These are phyloP conservation scores for Hiodon tergisus DNA, from an alignment of 2,113 vertebrate species.

Conservation along the genomic window DNA sequence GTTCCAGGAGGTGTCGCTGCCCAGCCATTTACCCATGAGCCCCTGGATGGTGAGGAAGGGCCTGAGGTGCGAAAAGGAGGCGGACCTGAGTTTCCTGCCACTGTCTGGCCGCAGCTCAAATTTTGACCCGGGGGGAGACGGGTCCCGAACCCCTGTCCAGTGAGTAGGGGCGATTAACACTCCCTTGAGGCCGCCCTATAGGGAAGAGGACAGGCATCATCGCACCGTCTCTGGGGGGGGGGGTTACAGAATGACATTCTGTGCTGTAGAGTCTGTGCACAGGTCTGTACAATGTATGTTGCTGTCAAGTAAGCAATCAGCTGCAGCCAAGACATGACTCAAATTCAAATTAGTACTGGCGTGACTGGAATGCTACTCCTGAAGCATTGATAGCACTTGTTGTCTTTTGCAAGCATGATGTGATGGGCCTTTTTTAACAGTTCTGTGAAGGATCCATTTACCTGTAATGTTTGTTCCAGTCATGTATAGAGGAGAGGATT, in stretches of 20 bases:
- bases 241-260: neutral
- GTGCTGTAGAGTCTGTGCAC: neutral
- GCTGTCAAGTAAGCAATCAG: neutral
- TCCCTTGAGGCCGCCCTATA: neutral
- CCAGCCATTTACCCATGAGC: slow-evolving; percentile 33
- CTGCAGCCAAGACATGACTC: neutral
- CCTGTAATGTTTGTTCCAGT: too few species aligned
- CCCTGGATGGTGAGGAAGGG: slow-evolving; percentile 28
- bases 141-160: neutral
- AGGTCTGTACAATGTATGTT: neutral
- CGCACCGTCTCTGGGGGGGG: neutral
- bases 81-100: slow-evolving; percentile 21
- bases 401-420: neutral
- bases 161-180: too few species aligned
- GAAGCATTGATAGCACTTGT: neutral
- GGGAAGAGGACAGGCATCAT: neutral
- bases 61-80: neutral
- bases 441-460: too few species aligned
- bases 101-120: slow-evolving; percentile 26
- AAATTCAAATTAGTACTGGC: neutral
- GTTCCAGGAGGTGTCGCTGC: slow-evolving; percentile 31
- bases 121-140: neutral
- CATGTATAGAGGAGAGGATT: too few species aligned
- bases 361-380: neutral
- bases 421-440: too few species aligned